Evolutionary conservation across 1,140 invertebrate species (phyloP).

Genomic region (Neodiprion fabricii): DNA sequence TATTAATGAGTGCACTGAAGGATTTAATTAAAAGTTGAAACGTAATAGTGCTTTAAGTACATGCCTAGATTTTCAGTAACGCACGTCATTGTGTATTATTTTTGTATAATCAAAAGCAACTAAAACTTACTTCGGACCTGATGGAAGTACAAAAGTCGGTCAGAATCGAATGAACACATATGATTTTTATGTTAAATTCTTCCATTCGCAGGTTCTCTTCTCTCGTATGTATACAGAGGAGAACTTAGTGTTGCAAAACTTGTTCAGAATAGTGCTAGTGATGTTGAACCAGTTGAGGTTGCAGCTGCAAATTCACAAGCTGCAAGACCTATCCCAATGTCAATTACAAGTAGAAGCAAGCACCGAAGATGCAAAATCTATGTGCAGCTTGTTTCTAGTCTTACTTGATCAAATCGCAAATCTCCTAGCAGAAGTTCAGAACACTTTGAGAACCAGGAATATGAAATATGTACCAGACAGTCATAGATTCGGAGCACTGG

Average conservation of each 20-base stretch:
- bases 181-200: slow-evolving; percentile 14
- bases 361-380: slow-evolving; percentile 33
- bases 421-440: neutral
- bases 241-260: slow-evolving; percentile 37
- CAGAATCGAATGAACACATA: neutral
- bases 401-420: slow-evolving; percentile 20
- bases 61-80: too few relatives aligned
- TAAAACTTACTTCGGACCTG: too few relatives aligned
- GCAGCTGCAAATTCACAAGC: slow-evolving; percentile 22
- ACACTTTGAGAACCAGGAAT: neutral
- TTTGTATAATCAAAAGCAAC: neutral
- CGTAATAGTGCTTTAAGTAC: too few relatives aligned
- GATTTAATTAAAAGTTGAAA: neutral
- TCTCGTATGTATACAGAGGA: slow-evolving; percentile 39
- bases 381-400: slow-evolving; percentile 32
- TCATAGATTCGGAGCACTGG: slow-evolving; percentile 18
- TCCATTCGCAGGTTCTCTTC: slow-evolving; percentile 33
- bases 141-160: too few relatives aligned
- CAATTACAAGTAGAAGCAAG: slow-evolving; percentile 40
- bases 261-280: slow-evolving; percentile 34
- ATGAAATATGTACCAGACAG: slow-evolving; percentile 14
- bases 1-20: neutral
- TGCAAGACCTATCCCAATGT: slow-evolving; percentile 36
- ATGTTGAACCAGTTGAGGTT: slow-evolving; percentile 31
- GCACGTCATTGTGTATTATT: too few relatives aligned